Base-by-base conservation (phyloP, 1,140 invertebrate genomes). In the Drosophila sechellia region DNA sequence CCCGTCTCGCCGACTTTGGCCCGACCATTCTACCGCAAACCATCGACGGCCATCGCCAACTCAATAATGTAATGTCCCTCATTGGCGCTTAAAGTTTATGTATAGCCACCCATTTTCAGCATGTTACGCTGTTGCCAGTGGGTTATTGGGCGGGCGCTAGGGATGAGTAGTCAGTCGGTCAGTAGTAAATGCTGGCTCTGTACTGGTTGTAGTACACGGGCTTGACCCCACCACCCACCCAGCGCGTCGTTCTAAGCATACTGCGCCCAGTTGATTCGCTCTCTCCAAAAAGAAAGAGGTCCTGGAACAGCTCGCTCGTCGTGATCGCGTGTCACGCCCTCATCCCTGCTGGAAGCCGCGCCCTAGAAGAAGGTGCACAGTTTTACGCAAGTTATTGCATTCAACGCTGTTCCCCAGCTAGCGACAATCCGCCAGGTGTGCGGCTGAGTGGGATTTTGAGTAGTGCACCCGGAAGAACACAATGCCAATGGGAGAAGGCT, bases 31-130 rank as follows among this genome's bases (percentile, higher is more conserved):
- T 42, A 70, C 73, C 75, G 43, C 55, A 77, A 69, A 60, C 61
- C 58, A 76, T 86, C 77, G 73, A 69, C 72, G 81, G 45, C 60
- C 81, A 80, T 64, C 65, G 66, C 64, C 78, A 81, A 76, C 83
- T 87, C 75, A 86, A 86, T 86, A 86, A 86, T 87, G 79, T 73
- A 76, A 81, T 79, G 79, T 83, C 71, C 84, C 79, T 72, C 84
- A 79, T 87, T 83, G 83, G 81, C 76, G 75, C 85, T 86, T 87
- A 69, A 76, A 71, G 83, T 86, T 81, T 81, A 87, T 75, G 83
- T 54, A 75, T 70, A 45, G 20, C 43, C 22, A n/a, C 11, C 55
- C 55, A 17, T 15, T 66, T 49, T 22, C n/a, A 39, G 31, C 45
- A 50, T 39, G 17, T 42, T 46, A 20, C 35, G 11, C 17, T 6